phyloP scores from a whole-genome alignment of 2,113 vertebrate genomes.

The Cnemophilus loriae region DNA sequence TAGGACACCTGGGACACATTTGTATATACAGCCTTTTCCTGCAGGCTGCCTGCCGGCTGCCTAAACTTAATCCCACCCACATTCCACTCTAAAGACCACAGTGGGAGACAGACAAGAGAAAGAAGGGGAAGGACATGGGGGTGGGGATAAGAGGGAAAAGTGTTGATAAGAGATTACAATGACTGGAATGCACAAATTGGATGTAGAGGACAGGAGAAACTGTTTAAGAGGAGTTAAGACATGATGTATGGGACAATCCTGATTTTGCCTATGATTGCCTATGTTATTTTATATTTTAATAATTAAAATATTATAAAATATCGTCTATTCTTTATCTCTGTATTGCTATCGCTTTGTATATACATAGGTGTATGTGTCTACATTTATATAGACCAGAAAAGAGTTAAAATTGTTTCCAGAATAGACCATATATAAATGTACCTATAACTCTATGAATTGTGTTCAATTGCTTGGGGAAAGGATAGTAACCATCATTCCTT shows the following conservation, averaged over 20 bases:
- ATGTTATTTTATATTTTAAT: not conserved
- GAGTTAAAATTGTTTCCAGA: not conserved
- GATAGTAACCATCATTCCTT: not conserved
- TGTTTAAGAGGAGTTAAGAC: not conserved
- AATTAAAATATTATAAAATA: not conserved
- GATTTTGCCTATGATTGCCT: not conserved
- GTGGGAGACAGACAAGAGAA: not conserved
- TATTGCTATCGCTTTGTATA: not conserved
- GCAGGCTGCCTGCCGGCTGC: not conserved
- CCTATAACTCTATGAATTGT: not conserved
- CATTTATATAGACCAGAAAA: not conserved
- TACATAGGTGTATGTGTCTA: not conserved
- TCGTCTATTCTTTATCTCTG: not conserved
- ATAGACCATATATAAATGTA: not conserved
- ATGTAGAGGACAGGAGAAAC: not conserved
- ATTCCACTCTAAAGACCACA: not conserved
- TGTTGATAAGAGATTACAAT: not conserved
- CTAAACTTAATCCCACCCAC: not conserved
- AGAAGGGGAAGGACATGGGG: not conserved
- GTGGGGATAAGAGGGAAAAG: not conserved
- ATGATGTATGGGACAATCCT: not conserved
- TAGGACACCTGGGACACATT: constrained; percentile 19
- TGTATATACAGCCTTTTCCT: constrained; percentile 50
- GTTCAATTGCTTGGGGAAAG: not conserved
- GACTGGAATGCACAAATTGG: not conserved